These are phyloP conservation scores for Isaurus tuberculatus DNA, from an alignment of 92 coral and sea anemone genomes.

Conservation along the genomic window DNA sequence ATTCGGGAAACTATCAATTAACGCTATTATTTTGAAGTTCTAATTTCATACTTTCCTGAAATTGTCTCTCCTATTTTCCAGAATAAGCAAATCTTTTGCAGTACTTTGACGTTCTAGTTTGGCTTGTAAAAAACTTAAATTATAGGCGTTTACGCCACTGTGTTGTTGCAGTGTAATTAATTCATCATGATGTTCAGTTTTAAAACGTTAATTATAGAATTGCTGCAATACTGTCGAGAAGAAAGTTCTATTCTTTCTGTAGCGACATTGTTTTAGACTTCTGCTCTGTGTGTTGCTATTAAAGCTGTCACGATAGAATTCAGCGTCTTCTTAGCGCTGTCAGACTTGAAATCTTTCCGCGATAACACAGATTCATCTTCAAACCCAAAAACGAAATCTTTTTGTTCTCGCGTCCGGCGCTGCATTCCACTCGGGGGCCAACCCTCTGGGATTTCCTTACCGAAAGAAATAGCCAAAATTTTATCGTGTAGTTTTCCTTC, in stretches of 20 bases:
- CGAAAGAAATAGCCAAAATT: slow-evolving; percentile 82
- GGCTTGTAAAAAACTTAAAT: too few relatives aligned
- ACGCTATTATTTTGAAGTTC: too few relatives aligned
- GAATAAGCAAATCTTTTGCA: too few relatives aligned
- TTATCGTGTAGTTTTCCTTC: slow-evolving; percentile 74
- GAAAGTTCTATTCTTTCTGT: not conserved
- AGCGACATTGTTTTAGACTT: not conserved
- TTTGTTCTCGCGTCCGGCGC: slow-evolving; percentile 51
- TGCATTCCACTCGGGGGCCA: slow-evolving; percentile 87
- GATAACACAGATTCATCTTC: slow-evolving; percentile 57
- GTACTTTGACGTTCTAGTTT: too few relatives aligned
- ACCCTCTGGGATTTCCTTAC: slow-evolving; percentile 64
- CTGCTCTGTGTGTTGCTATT: slow-evolving; percentile 42
- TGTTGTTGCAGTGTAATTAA: too few relatives aligned
- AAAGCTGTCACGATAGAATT: slow-evolving; percentile 36
- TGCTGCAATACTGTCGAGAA: not conserved
- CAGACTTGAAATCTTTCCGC: slow-evolving; percentile 59
- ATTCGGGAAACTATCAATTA: too few relatives aligned
- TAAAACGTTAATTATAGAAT: too few relatives aligned
- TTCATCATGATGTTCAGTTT: too few relatives aligned
- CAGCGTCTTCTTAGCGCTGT: slow-evolving; percentile 17
- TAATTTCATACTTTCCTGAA: too few relatives aligned
- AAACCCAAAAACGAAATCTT: slow-evolving; percentile 72
- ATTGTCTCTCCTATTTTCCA: too few relatives aligned
- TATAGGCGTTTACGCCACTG: too few relatives aligned